Evolutionary conservation across 2,113 vertebrate species (phyloP), one percentile per base, ranked within the genome.

Genomic region (Climacteris rufus): DNA sequence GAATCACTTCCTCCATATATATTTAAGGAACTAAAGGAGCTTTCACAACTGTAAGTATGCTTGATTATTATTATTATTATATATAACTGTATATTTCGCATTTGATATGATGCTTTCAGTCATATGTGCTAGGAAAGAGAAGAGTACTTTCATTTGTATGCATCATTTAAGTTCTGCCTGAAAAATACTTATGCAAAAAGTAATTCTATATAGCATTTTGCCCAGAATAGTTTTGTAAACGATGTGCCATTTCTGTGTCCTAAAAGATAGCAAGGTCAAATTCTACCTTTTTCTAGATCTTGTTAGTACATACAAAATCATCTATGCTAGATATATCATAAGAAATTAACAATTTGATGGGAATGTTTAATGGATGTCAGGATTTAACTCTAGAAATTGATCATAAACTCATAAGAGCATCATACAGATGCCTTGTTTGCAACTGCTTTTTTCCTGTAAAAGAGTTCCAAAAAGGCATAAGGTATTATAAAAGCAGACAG

Each of bases 1-100:
- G 97, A 98, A 97, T 97, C 94, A 4, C 98, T 99, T 89, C 97
- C 99, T 68, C 97, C 97, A 3, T 93, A 98, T 91, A 92, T 99
- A 89, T 99, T 99, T 95, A 97, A 99, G 88, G 96, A 98, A 92
- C 98, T 99, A 63, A 98, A 98, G 96, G 99, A 99, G 83, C 98
- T 99, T 91, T 98, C 99, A 74, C 99, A 99, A 97, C 97, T 99
- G 99, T 99, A 98, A 99, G 99, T 4, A 65, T 87, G 84, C 57
- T 45, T 70, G 4, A 40, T 76, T 87, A 8, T 49, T 89, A 40
- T 76, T 87, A 8, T 49, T 89, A 13, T 54, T 54, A 13, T 39
- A 3, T 50, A 13, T 66, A 33, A 60, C 17, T 77, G 18, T 63
- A 10, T 30, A 23, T 84, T 76, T 31, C 24, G 69, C 10, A 71